Evolutionary conservation across 2,797 vertebrate species (phyloP), one percentile per base, ranked within the genome.

Genomic region (Chelmon rostratus): DNA sequence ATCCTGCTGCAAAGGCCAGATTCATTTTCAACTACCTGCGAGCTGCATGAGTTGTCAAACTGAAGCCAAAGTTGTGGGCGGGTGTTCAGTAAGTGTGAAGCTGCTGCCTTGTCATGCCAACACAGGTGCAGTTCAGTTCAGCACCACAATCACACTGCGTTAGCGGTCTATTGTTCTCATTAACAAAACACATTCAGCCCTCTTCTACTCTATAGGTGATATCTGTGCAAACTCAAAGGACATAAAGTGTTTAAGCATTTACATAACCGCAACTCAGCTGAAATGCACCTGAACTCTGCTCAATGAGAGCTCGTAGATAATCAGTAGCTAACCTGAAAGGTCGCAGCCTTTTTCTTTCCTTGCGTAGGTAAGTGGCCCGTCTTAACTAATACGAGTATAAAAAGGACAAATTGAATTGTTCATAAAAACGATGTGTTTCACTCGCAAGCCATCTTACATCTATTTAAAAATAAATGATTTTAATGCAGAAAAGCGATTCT

Each of bases 51-150:
- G 40, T 11, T 35, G 68, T 77, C 40, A 63, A 63, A 63, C 59
- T n/a, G 46, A 79, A 52, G 40, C 9, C 52, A 78, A 56, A 42
- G 35, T 15, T 66, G 65, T 47, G 21, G 61, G n/a, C 69, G 62
- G 28, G 56, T 65, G 37, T 71, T 74, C 40, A 67, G 33, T 57
- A 9, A 74, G 37, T 47, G 18, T 38, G 31, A 62, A 66, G 13
- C 33, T 38, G 25, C 35, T 0, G 6, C 56, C 5, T 38, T 11
- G 23, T 47, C 16, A 67, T 64, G 44, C 19, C 28, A 81, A 47
- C 44, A 8, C 21, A n/a, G 18, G 18, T 37, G 21, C 31, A 52
- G 37, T 56, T 66, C 31, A 52, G 37, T 56, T 66, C 49, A 62
- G 18, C 58, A 64, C 18, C 31, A 58, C 19, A 73, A 5, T 19